These are phyloP conservation scores for Macrosoma leucophasiata DNA, from an alignment of 2,888 invertebrate species.

Conservation along the genomic window DNA sequence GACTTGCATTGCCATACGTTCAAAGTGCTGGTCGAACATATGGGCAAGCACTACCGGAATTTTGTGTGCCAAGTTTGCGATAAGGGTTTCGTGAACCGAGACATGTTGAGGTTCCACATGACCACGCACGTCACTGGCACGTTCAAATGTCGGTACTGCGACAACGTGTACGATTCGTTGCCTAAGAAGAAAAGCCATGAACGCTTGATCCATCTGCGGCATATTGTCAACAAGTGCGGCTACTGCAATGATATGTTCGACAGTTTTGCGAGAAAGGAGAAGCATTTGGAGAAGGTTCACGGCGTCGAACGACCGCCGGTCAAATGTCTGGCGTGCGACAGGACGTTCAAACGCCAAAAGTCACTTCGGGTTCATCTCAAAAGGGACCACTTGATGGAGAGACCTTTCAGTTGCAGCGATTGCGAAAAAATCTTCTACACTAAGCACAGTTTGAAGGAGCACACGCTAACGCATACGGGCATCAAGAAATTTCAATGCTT, in stretches of 20 bases:
- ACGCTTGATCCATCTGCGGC: constrained; percentile 45
- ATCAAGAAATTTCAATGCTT: constrained; percentile 49
- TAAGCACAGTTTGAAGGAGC: constrained; percentile 40
- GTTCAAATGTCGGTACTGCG: constrained; percentile 41
- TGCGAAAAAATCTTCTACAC: constrained; percentile 32
- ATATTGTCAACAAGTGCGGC: constrained; percentile 34
- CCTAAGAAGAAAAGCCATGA: constrained; percentile 45
- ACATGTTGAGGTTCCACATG: constrained; percentile 16
- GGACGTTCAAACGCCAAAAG: constrained; percentile 15
- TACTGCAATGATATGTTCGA: constrained; percentile 42
- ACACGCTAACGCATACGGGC: constrained; percentile 44
- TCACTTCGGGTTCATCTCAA: constrained; percentile 19
- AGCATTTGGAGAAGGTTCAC: constrained; percentile 37
- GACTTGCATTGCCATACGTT: constrained; percentile 18
- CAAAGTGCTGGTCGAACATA: constrained; percentile 30
- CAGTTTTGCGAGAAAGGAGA: constrained; percentile 30
- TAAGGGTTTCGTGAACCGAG: constrained; percentile 31
- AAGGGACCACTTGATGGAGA: constrained; percentile 26
- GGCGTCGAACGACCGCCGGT: constrained; percentile 26
- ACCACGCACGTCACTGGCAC: constrained; percentile 30
- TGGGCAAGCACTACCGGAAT: constrained; percentile 37
- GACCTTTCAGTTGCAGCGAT: constrained; percentile 20
- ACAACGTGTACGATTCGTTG: constrained; percentile 43
- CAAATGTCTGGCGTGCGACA: constrained; percentile 31
- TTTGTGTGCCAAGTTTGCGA: constrained; percentile 32